phyloP scores from a whole-genome alignment of 2,797 vertebrate species.

The Coregonus ussuriensis region DNA sequence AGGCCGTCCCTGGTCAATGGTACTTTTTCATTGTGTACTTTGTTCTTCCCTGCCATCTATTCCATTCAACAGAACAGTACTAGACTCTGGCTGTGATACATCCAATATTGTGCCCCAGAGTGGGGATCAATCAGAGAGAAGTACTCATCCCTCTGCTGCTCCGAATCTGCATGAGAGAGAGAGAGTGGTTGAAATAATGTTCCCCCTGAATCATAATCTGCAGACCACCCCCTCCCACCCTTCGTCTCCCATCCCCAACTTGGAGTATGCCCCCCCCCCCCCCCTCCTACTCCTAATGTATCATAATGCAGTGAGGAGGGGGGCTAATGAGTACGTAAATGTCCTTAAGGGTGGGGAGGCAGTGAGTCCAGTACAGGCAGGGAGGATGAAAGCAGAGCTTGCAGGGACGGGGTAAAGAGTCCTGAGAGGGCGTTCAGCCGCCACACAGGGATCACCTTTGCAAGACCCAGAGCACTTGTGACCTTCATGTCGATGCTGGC shows the following conservation, averaged over 20 bases:
- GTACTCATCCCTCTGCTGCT: slow-evolving; percentile 49
- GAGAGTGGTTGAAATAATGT: slow-evolving; percentile 53
- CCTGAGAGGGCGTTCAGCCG: slow-evolving; percentile 77
- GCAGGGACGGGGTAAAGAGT: slow-evolving; percentile 61
- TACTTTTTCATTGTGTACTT: neutral
- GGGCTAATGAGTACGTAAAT: slow-evolving; percentile 79
- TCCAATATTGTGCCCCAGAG: slow-evolving; percentile 35
- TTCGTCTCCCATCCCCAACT: neutral
- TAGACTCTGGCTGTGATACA: neutral
- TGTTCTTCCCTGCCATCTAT: neutral
- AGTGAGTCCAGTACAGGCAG: slow-evolving; percentile 59
- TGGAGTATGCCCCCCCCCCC: neutral
- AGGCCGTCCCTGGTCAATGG: too few relatives aligned
- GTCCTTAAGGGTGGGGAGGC: slow-evolving; percentile 57
- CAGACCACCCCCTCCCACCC: neutral
- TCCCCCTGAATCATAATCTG: slow-evolving; percentile 38
- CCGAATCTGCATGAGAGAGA: slow-evolving; percentile 43
- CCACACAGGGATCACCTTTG: slow-evolving; percentile 75
- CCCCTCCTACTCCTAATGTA: slow-evolving; percentile 47
- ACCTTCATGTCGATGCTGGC: slow-evolving; percentile 59
- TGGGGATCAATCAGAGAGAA: slow-evolving; percentile 55
- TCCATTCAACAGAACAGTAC: neutral
- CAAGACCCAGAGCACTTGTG: slow-evolving; percentile 77
- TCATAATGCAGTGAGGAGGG: slow-evolving; percentile 56
- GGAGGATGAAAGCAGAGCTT: slow-evolving; percentile 68